Evolutionary conservation across 2,797 vertebrate genomes (phyloP).

Genomic region (Myotis myotis): DNA sequence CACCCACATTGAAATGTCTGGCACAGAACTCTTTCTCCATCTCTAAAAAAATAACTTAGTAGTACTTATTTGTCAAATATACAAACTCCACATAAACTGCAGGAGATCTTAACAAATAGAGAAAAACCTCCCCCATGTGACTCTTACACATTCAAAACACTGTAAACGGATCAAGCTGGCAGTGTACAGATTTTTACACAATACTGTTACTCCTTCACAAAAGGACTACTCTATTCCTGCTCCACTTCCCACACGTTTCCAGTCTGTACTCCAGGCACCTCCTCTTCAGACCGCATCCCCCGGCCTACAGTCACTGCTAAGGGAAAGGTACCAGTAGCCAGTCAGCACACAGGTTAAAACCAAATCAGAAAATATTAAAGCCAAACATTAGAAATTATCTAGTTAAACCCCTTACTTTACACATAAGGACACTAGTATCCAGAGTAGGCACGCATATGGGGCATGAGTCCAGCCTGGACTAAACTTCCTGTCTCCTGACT

Average conservation of each 20-base stretch:
- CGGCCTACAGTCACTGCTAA: background rate
- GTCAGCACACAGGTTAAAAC: constrained; percentile 1
- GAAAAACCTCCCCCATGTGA: background rate
- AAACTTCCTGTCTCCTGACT: background rate
- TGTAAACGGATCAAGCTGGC: background rate
- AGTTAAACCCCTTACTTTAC: constrained; percentile 24
- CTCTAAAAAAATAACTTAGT: background rate
- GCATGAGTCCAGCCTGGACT: background rate
- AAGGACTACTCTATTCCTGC: background rate
- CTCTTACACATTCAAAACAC: background rate
- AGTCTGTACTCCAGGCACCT: background rate
- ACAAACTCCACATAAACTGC: constrained; percentile 11
- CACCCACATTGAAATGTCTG: background rate
- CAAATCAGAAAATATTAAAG: background rate
- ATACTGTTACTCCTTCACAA: background rate
- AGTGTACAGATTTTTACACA: background rate
- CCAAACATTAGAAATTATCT: background rate
- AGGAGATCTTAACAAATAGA: background rate
- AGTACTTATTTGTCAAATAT: background rate
- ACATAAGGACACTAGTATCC: background rate
- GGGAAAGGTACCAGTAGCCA: background rate
- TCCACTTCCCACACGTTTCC: background rate
- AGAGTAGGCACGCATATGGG: background rate
- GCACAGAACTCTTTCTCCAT: background rate
- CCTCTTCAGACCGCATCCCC: background rate